Conservation (phyloP, 37 sponge, comb jelly and placozoan genomes). For the Ephydatia muelleri region DNA sequence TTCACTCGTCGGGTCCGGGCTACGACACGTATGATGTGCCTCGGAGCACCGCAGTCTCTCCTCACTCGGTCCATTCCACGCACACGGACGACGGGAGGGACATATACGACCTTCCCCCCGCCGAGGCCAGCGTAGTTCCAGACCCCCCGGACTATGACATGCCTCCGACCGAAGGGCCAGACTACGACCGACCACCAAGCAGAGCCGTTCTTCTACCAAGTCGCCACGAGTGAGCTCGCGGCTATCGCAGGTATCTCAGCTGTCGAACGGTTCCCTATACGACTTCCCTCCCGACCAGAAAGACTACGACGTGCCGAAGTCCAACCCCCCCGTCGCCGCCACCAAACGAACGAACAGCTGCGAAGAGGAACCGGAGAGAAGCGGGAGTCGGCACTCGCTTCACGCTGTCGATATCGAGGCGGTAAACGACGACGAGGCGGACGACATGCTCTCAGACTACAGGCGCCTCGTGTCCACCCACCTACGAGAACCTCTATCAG, state of each 20-base stretch:
- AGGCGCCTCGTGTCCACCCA: conserved; percentile 21
- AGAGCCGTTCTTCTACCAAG: conserved; percentile 21
- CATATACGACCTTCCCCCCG: conserved; percentile 53
- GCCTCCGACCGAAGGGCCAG: conserved; percentile 8
- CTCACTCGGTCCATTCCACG: conserved; percentile 20
- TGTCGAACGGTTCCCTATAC: conserved; percentile 48
- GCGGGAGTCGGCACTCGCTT: not conserved
- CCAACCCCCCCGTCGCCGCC: conserved; percentile 9
- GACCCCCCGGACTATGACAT: not conserved
- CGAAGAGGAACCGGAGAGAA: conserved; percentile 19
- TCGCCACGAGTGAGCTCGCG: not conserved
- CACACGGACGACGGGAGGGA: conserved; percentile 7
- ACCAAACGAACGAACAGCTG: not conserved
- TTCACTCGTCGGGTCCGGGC: conserved; percentile 33
- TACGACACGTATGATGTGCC: conserved; percentile 57
- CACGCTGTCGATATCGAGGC: conserved; percentile 38
- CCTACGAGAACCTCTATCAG: conserved; percentile 48
- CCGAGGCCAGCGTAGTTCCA: not conserved
- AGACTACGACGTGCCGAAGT: conserved; percentile 55
- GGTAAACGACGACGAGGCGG: conserved; percentile 61
- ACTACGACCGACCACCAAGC: conserved; percentile 60
- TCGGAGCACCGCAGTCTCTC: not conserved
- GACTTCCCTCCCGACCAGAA: conserved; percentile 58
- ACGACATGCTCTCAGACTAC: conserved; percentile 38
- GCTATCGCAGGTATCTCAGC: conserved; percentile 17